A percentile compares a stretch with the other conserved stretches of the same genome.
These are phyloP conservation scores for Anthoscopus minutus DNA, from an alignment of 2,113 vertebrate genomes.

Conservation along the genomic window DNA sequence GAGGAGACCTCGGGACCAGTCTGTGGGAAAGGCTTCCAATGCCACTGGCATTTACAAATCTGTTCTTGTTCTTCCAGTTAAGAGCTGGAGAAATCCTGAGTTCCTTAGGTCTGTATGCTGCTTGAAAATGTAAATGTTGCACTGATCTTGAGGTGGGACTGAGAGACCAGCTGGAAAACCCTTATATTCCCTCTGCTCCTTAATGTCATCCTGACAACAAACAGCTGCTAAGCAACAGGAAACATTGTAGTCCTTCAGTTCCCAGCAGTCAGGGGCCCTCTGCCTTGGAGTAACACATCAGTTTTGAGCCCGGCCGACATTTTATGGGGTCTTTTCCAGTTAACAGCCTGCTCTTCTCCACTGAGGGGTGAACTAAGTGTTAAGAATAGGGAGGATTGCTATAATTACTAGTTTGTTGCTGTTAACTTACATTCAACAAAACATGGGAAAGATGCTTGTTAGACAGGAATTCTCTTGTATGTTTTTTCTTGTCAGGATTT, in stretches of 20 bases:
- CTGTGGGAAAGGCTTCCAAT: background rate
- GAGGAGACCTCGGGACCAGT: background rate
- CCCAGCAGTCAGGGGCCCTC: constrained; percentile 1
- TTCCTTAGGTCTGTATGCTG: background rate
- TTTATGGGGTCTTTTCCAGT: background rate
- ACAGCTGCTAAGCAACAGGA: constrained; percentile 27
- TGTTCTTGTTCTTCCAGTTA: background rate
- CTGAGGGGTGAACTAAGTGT: background rate
- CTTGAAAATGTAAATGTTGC: background rate
- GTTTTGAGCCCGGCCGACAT: background rate
- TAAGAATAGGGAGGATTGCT: background rate
- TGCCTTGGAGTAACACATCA: background rate
- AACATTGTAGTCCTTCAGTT: background rate
- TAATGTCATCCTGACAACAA: background rate
- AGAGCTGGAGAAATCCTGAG: background rate
- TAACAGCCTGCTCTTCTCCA: background rate
- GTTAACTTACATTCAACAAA: background rate
- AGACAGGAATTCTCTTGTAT: background rate
- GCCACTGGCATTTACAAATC: background rate
- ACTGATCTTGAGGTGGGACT: background rate
- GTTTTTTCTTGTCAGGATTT: background rate
- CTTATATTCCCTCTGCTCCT: background rate
- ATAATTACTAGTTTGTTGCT: background rate
- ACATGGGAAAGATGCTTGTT: background rate
- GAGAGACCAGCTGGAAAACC: background rate